Percentiles rank a stretch among this genome's conserved stretches.
phyloP scores from a whole-genome alignment of 1,140 invertebrate genomes.

The Rhopalosiphum padi region DNA sequence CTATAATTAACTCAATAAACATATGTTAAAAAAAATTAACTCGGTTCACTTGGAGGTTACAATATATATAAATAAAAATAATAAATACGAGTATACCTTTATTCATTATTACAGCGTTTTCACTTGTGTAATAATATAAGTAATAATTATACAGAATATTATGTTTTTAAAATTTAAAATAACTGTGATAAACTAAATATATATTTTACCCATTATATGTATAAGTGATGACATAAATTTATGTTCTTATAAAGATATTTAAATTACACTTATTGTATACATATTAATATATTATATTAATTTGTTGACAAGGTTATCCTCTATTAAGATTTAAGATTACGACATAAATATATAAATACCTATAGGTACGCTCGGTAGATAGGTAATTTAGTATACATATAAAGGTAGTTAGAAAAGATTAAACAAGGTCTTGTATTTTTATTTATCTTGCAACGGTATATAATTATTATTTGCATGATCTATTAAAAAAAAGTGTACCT shows the following conservation, averaged over 20 bases:
- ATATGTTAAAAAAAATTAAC: too few species aligned
- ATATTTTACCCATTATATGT: background rate
- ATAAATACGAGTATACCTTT: too few species aligned
- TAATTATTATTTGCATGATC: background rate
- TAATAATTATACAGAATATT: background rate
- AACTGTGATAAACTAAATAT: background rate
- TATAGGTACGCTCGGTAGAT: background rate
- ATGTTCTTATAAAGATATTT: background rate
- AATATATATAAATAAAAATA: too few species aligned
- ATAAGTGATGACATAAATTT: background rate
- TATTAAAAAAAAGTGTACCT: background rate
- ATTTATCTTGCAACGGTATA: background rate
- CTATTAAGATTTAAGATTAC: slow-evolving; percentile 32
- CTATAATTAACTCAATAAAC: background rate
- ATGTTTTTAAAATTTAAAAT: too few species aligned
- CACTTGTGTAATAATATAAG: background rate
- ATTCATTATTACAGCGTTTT: background rate
- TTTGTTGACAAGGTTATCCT: slow-evolving; percentile 20
- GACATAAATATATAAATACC: background rate
- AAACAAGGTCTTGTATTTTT: background rate
- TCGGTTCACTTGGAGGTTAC: too few species aligned
- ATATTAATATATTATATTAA: background rate
- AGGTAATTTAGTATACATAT: background rate
- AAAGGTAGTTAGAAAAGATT: background rate
- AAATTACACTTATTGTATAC: background rate